Percentiles rank a stretch among this genome's conserved stretches.
Evolutionary conservation across 1,140 invertebrate genomes (phyloP).

Genomic region (Eupristina koningsbergeri): DNA sequence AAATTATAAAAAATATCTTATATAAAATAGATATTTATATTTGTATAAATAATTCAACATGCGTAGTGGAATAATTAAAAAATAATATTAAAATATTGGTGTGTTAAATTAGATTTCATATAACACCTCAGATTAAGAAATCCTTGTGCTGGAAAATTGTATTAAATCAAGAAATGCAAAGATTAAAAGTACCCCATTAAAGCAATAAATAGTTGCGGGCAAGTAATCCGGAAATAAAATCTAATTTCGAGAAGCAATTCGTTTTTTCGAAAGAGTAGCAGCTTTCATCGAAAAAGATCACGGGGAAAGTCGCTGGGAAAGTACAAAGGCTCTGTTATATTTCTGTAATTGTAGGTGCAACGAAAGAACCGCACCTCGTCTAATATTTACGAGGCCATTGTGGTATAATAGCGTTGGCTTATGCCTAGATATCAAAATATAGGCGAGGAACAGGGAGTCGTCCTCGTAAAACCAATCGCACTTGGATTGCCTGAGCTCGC

Average conservation of each 20-base stretch:
- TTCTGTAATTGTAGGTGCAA: constrained; percentile 27
- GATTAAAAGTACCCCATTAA: neutral
- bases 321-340: constrained; percentile 7
- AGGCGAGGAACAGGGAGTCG: neutral
- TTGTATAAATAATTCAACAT: no score
- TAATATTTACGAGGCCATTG: constrained; percentile 41
- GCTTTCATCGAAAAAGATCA: neutral
- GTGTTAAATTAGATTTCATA: neutral
- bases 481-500: neutral
- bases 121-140: neutral
- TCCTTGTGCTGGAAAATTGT: neutral
- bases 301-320: neutral
- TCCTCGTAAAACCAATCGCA: constrained; percentile 40
- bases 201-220: neutral
- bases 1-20: no score
- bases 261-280: neutral
- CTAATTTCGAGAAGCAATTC: neutral
- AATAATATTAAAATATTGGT: neutral
- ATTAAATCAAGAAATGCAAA: neutral
- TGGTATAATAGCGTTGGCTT: constrained; percentile 7
- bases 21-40: neutral
- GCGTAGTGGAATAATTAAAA: no score
- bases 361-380: constrained; percentile 14
- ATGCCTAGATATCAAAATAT: neutral
- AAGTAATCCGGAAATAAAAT: neutral